A percentile compares a stretch with the other conserved stretches of the same genome.
phyloP scores from a whole-genome alignment of 2,888 invertebrate species.

The Thumatha senex region DNA sequence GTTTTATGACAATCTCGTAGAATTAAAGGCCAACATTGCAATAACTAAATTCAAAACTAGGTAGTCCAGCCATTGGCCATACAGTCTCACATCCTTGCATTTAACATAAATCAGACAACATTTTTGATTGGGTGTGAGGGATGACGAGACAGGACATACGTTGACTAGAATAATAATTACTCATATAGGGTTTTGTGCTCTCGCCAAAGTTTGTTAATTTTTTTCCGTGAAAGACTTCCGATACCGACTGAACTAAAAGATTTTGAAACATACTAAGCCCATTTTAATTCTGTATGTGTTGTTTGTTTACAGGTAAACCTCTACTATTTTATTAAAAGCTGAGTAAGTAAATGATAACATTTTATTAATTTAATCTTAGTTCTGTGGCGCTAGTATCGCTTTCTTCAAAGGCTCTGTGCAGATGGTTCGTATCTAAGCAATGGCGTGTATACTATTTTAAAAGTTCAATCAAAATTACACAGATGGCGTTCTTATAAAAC shows the following conservation, averaged over 20 bases:
- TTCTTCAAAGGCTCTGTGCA: constrained; percentile 16
- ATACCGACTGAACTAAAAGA: constrained; percentile 9
- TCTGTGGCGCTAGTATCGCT: constrained; percentile 45
- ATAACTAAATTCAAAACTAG: constrained; percentile 17
- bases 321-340: neutral
- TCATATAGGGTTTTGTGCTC: constrained; percentile 22
- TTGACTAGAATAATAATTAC: constrained; percentile 62
- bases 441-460: constrained; percentile 17
- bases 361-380: constrained; percentile 23
- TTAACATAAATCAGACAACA: constrained; percentile 48
- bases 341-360: constrained; percentile 23
- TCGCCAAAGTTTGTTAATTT: constrained; percentile 28
- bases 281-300: constrained; percentile 21
- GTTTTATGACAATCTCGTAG: neutral
- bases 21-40: constrained; percentile 21
- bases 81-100: constrained; percentile 33
- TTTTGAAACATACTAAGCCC: constrained; percentile 4
- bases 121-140: constrained; percentile 43
- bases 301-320: constrained; percentile 36
- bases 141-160: constrained; percentile 45
- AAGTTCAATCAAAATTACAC: constrained; percentile 31
- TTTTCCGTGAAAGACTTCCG: constrained; percentile 17
- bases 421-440: constrained; percentile 41
- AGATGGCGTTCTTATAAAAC: constrained; percentile 49
- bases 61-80: constrained; percentile 5